Evolutionary conservation across 1,140 invertebrate genomes (phyloP), one percentile per base, ranked within the genome.

Genomic region (Danaus plexippus): DNA sequence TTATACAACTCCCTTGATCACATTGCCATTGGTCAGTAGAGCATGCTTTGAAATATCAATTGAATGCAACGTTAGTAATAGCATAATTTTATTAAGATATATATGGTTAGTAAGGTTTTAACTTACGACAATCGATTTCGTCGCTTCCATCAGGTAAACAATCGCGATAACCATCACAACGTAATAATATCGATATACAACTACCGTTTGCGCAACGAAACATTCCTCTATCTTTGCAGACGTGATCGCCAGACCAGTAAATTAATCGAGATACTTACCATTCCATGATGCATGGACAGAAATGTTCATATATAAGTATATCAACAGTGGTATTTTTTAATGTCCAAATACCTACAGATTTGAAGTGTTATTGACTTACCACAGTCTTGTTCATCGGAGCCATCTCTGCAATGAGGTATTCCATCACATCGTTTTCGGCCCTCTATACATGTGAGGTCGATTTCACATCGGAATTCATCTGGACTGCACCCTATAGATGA

Each of bases 341-440:
- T 32, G 7, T 32, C 22, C 7, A 32, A 8, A 32, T 32, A 32
- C 22, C 2, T 32, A 32, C 7, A 32, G 2, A 32, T 32, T 32
- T 32, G 22, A 32, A 32, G 22, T 41, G n/a, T 44, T 11, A 22
- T 13, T 47, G 56, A 56, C 71, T 73, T 67, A 82, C 80, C 63
- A 76, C 92, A 92, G 62, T 88, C 66, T 59, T 75, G 59, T 87
- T 96, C 94, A 73, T 96, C 94, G 58, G 92, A 92, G 67, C 89
- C 85, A 77, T 94, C 92, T 22, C 88, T 87, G 86, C 94, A 95
- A 73, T 96, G 89, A 64, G 87, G 85, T 71, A 89, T 85, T 57
- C 91, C 91, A 73, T 96, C 93, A 84, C 95, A 96, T 15, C 88
- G 85, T 79, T 91, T 91, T 11, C 88, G 83, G 40, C 77, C 65